phyloP scores from a whole-genome alignment of 2,113 vertebrate genomes.

The Elephas maximus region DNA sequence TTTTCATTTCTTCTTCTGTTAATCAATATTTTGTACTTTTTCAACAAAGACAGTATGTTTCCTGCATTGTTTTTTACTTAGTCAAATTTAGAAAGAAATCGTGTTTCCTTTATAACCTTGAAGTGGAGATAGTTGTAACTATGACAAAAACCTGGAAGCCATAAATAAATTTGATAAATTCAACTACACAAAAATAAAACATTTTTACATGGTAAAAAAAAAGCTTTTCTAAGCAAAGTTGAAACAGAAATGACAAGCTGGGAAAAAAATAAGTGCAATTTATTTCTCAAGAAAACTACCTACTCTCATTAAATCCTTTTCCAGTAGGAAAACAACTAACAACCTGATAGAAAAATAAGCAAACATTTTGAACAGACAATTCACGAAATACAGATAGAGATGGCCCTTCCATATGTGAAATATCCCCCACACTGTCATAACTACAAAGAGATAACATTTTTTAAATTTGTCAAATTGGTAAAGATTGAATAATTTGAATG shows the following conservation, averaged over 20 bases:
- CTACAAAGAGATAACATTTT: not conserved
- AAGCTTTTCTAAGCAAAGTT: slow-evolving; percentile 6
- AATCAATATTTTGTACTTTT: slow-evolving; percentile 22
- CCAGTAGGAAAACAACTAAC: not conserved
- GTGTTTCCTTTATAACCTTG: slow-evolving; percentile 17
- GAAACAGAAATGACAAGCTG: slow-evolving; percentile 38
- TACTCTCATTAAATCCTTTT: slow-evolving; percentile 11
- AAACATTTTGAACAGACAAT: not conserved
- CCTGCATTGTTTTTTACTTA: slow-evolving; percentile 38
- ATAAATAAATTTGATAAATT: slow-evolving; percentile 59
- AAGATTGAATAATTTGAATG: not conserved
- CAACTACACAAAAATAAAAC: slow-evolving; percentile 54
- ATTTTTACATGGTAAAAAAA: not conserved
- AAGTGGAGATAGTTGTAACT: slow-evolving; percentile 9
- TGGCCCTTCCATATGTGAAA: not conserved
- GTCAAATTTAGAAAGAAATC: slow-evolving; percentile 48
- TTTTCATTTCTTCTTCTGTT: not conserved
- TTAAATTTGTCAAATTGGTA: not conserved
- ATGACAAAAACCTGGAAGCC: slow-evolving; percentile 3
- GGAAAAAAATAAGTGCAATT: not conserved
- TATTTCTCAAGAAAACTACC: slow-evolving; percentile 53
- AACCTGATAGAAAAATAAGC: slow-evolving; percentile 25
- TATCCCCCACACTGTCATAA: not conserved
- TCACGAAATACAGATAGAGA: not conserved
- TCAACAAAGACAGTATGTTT: slow-evolving; percentile 3